phyloP scores from a whole-genome alignment of 37 sponge, comb jelly and placozoan genomes.

The Chondrosia reniformis region DNA sequence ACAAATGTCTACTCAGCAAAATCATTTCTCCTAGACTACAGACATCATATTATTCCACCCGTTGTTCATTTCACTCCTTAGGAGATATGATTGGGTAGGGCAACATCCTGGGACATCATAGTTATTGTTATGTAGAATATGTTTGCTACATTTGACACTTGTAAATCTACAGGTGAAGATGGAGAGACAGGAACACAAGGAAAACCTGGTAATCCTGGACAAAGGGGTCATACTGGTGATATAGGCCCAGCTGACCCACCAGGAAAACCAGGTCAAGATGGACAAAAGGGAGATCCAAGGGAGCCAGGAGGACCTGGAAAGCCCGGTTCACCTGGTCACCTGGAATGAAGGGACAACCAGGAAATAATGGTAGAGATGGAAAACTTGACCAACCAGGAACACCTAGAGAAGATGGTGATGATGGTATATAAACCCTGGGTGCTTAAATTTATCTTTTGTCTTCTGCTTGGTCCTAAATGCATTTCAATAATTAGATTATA shows the following conservation, averaged over 20 bases:
- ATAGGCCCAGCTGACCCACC: background rate
- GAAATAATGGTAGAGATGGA: constrained; percentile 4
- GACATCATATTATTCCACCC: too few relatives aligned
- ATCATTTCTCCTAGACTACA: too few relatives aligned
- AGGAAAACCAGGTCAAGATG: background rate
- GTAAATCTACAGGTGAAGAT: background rate
- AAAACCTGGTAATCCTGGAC: background rate
- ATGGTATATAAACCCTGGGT: too few relatives aligned
- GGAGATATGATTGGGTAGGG: too few relatives aligned
- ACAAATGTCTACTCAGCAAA: too few relatives aligned
- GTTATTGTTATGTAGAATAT: too few relatives aligned
- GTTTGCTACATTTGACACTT: too few relatives aligned
- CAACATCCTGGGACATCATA: too few relatives aligned
- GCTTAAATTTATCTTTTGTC: too few relatives aligned
- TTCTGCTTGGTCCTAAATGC: too few relatives aligned
- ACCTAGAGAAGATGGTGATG: background rate
- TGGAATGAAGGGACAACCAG: background rate
- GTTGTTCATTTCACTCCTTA: too few relatives aligned
- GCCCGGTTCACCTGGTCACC: too few relatives aligned
- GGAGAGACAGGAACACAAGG: constrained; percentile 14
- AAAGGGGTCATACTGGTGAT: background rate
- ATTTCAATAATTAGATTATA: background rate
- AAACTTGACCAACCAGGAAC: background rate
- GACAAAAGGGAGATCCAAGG: background rate
- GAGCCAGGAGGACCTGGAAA: background rate